phyloP scores from a whole-genome alignment of 23 tunicate genomes.

The Corella eumyota region DNA sequence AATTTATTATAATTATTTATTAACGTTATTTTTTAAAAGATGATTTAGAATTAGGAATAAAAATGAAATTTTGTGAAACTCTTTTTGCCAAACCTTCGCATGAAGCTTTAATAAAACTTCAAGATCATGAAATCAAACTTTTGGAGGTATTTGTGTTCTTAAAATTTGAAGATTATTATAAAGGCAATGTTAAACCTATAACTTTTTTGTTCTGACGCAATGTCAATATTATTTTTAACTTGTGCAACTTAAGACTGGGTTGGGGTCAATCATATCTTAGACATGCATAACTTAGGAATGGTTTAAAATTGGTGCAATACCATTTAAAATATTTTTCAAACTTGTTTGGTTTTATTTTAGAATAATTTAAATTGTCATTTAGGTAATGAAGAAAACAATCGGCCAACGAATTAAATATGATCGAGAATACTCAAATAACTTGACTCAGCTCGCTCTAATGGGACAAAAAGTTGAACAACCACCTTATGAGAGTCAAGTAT shows the following conservation, averaged over 20 bases:
- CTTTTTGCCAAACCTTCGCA: constrained; percentile 87
- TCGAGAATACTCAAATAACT: constrained; percentile 45
- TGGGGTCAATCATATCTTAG: too few species aligned
- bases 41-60: too few species aligned
- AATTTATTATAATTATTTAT: too few species aligned
- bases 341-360: too few species aligned
- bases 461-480: constrained; percentile 61
- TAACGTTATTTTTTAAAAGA: too few species aligned
- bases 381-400: constrained; percentile 66
- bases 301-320: too few species aligned
- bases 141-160: constrained; percentile 41
- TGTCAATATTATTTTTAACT: background rate
- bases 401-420: constrained; percentile 49
- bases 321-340: too few species aligned
- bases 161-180: background rate
- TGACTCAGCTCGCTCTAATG: constrained; percentile 16
- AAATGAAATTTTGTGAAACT: constrained; percentile 15
- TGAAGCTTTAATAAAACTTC: constrained; percentile 62
- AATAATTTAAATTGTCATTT: background rate
- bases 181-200: background rate
- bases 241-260: background rate
- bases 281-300: too few species aligned
- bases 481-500: constrained; percentile 32
- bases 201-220: background rate
- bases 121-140: constrained; percentile 78